These are phyloP conservation scores for Anoplolepis gracilipes DNA, from an alignment of 1,140 invertebrate genomes.

Conservation along the genomic window DNA sequence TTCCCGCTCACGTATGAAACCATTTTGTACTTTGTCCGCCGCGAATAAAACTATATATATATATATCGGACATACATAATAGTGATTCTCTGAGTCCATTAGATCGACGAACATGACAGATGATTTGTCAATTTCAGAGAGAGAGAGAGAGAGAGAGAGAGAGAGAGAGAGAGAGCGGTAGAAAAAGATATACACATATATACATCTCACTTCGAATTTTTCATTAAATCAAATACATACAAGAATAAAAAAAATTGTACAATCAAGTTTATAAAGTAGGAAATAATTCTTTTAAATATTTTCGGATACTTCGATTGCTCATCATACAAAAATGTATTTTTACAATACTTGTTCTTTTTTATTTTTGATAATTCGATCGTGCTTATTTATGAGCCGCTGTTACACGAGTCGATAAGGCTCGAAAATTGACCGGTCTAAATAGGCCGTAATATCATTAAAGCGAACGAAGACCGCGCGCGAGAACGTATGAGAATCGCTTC, in stretches of 20 bases:
- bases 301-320: not conserved
- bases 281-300: not conserved
- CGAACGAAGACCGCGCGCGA: slow-evolving; percentile 28
- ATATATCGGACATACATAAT: not conserved
- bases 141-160: no score
- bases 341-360: not conserved
- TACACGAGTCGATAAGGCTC: not conserved
- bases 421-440: slow-evolving; percentile 34
- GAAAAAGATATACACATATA: not conserved
- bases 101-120: not conserved
- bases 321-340: not conserved
- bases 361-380: not conserved
- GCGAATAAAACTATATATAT: slow-evolving; percentile 22
- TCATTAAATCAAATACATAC: not conserved
- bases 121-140: not conserved
- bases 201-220: not conserved
- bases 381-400: no score
- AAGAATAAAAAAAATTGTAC: not conserved
- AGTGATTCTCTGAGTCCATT: not conserved
- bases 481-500: slow-evolving; percentile 33
- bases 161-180: no score
- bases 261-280: not conserved
- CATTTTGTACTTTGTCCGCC: not conserved
- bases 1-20: not conserved
- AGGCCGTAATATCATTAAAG: slow-evolving; percentile 36